These are phyloP conservation scores for Oegoconia quadripuncta DNA, from an alignment of 2,888 invertebrate species.

Conservation along the genomic window DNA sequence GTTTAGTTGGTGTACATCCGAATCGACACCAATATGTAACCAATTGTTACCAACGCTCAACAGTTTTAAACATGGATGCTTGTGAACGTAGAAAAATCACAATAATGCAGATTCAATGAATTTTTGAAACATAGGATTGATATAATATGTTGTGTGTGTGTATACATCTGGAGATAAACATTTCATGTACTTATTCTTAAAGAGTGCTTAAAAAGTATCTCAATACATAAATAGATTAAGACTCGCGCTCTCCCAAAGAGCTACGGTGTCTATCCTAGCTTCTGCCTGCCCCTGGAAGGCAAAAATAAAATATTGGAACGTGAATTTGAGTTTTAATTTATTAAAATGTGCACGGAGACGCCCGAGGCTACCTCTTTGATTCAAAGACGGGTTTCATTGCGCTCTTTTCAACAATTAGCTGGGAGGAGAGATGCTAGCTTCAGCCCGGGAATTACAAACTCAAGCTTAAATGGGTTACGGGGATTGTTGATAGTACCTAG, in stretches of 20 bases:
- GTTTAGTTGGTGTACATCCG: too few species aligned
- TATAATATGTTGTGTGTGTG: too few species aligned
- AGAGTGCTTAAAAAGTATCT: too few species aligned
- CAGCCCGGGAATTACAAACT: slow-evolving; percentile 56
- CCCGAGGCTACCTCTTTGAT: slow-evolving; percentile 60
- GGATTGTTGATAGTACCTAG: slow-evolving; percentile 45
- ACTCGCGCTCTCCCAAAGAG: background rate
- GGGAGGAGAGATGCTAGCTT: background rate
- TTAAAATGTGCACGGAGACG: slow-evolving; percentile 69
- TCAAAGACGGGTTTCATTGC: slow-evolving; percentile 59
- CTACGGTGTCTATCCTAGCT: background rate
- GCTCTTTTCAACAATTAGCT: slow-evolving; percentile 73
- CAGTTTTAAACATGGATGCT: too few species aligned
- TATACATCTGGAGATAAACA: too few species aligned
- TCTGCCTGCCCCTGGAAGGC: slow-evolving; percentile 26
- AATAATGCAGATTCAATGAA: too few species aligned
- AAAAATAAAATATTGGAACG: slow-evolving; percentile 69
- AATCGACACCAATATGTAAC: too few species aligned
- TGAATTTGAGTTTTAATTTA: slow-evolving; percentile 76
- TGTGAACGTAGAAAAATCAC: too few species aligned
- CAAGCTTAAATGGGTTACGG: slow-evolving; percentile 61
- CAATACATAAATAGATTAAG: too few species aligned
- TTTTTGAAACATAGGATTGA: too few species aligned
- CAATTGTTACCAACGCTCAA: too few species aligned
- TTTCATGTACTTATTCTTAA: too few species aligned